Base-by-base conservation (phyloP, 2,888 invertebrate genomes). In the Trissoscelio sp. region DNA sequence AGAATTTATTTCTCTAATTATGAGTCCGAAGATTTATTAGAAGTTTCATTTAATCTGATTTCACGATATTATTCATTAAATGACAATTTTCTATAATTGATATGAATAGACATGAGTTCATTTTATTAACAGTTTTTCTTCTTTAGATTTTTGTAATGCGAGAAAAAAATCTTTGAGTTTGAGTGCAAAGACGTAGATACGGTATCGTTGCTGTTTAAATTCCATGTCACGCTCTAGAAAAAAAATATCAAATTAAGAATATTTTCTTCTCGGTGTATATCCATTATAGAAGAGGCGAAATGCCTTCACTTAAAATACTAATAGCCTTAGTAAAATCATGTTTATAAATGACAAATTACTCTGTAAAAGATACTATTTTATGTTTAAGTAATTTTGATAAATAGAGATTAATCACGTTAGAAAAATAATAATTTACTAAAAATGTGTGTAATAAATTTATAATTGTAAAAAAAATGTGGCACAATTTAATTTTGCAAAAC, bases 151-250 rank as follows among this genome's bases (percentile, higher is more conserved):
- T 24, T 24, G 24, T 34, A 9, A 9, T 34, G 9, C 5, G 14
- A 39, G 5, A 39, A 39, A 12, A 6, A 39, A 39, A 12, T 2
- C 11, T 39, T 11, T 11, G 12, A 39, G n/a, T 37, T 4, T 5
- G 18, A 28, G 28, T 53, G 31, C 11, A 14, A 16, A 53, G 31
- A 18, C 31, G 34, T 24, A 34, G 20, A 42, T 14, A 58, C 42
- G 14, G 24, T 6, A 24, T 42, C 42, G 42, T 9, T 14, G 22
- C 22, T 51, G 46, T 51, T 66, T 44, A 44, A 53, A 67, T 67
- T 53, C 24, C 67, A 55, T 55, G 44, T 62, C 31, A 62, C 62
- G 62, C 62, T 62, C 62, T 46, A 46, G 31, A 62, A 46, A 62
- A 20, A 55, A 46, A 6, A 31, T 44, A 18, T 44, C 46, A 62